These are phyloP conservation scores for Melanogrammus aeglefinus DNA, from an alignment of 2,797 vertebrate genomes.

Conservation along the genomic window DNA sequence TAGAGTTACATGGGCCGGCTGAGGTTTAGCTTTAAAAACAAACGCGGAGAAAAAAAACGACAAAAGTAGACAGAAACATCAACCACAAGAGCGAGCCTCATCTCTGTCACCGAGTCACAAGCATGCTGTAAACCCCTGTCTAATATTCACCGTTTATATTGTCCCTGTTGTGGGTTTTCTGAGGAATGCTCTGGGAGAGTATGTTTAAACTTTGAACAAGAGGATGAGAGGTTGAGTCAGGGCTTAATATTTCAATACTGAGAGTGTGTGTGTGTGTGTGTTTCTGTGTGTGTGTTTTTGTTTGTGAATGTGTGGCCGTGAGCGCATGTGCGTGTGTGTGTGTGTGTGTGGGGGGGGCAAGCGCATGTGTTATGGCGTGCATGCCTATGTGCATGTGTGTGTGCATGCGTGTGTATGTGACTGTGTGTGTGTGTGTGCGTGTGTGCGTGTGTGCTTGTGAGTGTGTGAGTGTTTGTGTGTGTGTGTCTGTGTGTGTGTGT, in stretches of 20 bases:
- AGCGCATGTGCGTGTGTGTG: too few relatives aligned
- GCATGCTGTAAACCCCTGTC: slow-evolving; percentile 16
- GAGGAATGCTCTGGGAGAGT: slow-evolving; percentile 26
- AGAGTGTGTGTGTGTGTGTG: neutral
- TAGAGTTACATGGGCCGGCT: slow-evolving; percentile 53
- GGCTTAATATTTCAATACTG: neutral
- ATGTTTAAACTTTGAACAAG: slow-evolving; percentile 1
- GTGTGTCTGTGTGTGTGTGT: neutral
- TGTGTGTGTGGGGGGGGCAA: too few relatives aligned
- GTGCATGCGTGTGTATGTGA: too few relatives aligned
- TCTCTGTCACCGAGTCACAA: slow-evolving; percentile 36
- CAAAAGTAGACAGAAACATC: slow-evolving; percentile 59
- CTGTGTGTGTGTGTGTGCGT: too few relatives aligned
- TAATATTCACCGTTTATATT: slow-evolving; percentile 14
- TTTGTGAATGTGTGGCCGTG: neutral
- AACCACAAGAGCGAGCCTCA: slow-evolving; percentile 44
- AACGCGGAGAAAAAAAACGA: slow-evolving; percentile 18
- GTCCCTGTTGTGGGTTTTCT: neutral
- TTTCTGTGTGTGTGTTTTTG: neutral
- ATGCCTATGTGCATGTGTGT: too few relatives aligned
- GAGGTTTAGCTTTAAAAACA: slow-evolving; percentile 36
- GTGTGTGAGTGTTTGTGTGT: too few relatives aligned
- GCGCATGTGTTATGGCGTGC: too few relatives aligned
- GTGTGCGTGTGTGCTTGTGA: neutral
- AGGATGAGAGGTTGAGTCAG: neutral